Evolutionary conservation across 2,797 vertebrate genomes (phyloP).

Genomic region (Gymnoscopelus microlampas): DNA sequence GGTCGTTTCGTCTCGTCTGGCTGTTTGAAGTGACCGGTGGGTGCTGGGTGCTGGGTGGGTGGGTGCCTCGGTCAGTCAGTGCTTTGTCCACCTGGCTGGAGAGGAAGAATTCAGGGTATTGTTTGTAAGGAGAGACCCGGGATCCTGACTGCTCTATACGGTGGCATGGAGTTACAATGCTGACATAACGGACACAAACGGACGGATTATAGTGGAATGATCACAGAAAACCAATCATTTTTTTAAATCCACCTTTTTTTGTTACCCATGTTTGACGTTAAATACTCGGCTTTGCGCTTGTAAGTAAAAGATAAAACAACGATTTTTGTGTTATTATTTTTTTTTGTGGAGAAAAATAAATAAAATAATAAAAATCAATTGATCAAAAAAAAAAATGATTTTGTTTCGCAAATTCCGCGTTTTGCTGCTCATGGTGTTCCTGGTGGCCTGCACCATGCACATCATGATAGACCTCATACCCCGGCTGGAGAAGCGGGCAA

Average conservation of each 20-base stretch:
- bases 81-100: conserved; percentile 56
- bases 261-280: too few species aligned
- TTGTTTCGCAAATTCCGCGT: conserved; percentile 92
- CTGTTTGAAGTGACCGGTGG: conserved; percentile 31
- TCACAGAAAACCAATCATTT: conserved; percentile 50
- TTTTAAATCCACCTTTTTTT: conserved; percentile 6
- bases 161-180: conserved; percentile 54
- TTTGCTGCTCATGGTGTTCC: conserved; percentile 90
- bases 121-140: conserved; percentile 15
- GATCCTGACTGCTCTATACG: conserved; percentile 3
- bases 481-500: conserved; percentile 86
- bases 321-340: too few species aligned
- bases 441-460: conserved; percentile 95
- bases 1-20: conserved; percentile 20
- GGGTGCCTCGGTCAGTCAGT: not conserved
- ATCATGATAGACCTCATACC: conserved; percentile 95
- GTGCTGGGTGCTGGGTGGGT: conserved; percentile 46
- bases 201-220: conserved; percentile 51
- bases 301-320: too few species aligned
- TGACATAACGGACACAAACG: conserved; percentile 18
- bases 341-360: too few species aligned
- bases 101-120: conserved; percentile 38
- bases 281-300: too few species aligned
- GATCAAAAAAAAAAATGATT: conserved; percentile 82
- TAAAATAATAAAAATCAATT: not conserved